Evolutionary conservation across 2,888 invertebrate genomes (phyloP).

Genomic region (Osmoderma eremita): DNA sequence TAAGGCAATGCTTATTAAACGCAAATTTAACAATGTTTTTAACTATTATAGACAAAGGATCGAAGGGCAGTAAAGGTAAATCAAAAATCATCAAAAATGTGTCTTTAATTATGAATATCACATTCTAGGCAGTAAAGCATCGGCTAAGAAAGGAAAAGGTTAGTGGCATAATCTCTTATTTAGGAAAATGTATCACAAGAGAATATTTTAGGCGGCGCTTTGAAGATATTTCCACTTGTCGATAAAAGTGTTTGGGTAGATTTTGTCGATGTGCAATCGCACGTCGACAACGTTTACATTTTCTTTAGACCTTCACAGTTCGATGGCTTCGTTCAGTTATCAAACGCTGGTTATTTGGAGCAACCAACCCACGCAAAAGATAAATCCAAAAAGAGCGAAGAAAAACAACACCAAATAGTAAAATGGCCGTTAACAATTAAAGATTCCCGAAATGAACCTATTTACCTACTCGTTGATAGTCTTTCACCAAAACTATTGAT

Average conservation of each 20-base stretch:
- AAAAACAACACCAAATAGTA: conserved; percentile 44
- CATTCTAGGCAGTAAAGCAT: conserved; percentile 33
- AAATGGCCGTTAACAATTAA: conserved; percentile 47
- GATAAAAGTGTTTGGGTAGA: conserved; percentile 57
- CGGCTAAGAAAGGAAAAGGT: conserved; percentile 5
- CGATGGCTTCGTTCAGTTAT: conserved; percentile 40
- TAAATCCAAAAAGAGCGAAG: conserved; percentile 30
- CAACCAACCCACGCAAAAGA: conserved; percentile 19
- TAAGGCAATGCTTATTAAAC: not conserved
- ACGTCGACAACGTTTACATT: conserved; percentile 52
- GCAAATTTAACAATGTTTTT: too few species aligned
- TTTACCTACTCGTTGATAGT: conserved; percentile 58
- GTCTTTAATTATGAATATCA: not conserved
- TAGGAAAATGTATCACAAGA: conserved; percentile 27
- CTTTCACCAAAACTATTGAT: conserved; percentile 55
- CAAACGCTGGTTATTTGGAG: not conserved
- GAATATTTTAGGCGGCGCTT: conserved; percentile 18
- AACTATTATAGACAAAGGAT: not conserved
- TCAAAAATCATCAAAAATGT: too few species aligned
- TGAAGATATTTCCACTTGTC: conserved; percentile 44
- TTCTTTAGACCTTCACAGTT: conserved; percentile 57
- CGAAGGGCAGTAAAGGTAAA: conserved; percentile 32
- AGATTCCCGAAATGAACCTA: conserved; percentile 55
- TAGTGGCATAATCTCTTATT: too few species aligned
- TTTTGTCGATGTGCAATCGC: conserved; percentile 52